Percentiles rank a stretch among this genome's conserved stretches.
phyloP scores from a whole-genome alignment of 2,888 invertebrate species.

The Latrodectus elegans region DNA sequence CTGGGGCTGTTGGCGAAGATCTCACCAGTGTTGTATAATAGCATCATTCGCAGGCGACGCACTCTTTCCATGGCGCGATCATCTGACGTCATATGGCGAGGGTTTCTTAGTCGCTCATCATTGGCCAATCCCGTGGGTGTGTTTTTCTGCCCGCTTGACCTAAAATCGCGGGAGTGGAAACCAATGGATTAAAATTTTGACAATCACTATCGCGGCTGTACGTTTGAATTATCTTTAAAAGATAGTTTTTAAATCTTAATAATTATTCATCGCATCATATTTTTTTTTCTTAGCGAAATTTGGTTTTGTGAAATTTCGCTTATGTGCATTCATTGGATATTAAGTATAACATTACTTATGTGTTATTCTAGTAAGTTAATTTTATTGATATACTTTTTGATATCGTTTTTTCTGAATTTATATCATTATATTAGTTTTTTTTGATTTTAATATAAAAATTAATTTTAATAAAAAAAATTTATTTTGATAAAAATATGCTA shows the following conservation, averaged over 20 bases:
- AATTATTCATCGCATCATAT: no score
- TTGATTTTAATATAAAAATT: no score
- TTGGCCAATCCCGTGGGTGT: slow-evolving; percentile 55
- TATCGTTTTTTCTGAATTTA: no score
- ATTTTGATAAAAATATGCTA: no score
- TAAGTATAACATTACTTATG: background rate
- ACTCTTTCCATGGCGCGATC: slow-evolving; percentile 59
- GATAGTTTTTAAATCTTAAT: background rate
- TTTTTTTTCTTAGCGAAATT: background rate
- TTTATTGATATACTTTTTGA: no score
- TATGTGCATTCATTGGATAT: background rate
- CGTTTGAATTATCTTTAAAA: background rate
- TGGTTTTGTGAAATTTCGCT: background rate
- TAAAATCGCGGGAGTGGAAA: slow-evolving; percentile 19
- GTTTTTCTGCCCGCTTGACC: slow-evolving; percentile 51
- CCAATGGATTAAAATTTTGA: background rate
- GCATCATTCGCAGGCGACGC: background rate
- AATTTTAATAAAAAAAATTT: no score
- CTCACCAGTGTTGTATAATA: no score
- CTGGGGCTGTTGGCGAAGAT: no score
- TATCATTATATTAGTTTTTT: no score
- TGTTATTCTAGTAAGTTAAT: background rate
- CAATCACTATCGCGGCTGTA: background rate
- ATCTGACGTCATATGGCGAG: slow-evolving; percentile 59
- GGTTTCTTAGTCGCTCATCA: background rate